Evolutionary conservation across 2,113 vertebrate species (phyloP).

Genomic region (Baryphthengus martii): DNA sequence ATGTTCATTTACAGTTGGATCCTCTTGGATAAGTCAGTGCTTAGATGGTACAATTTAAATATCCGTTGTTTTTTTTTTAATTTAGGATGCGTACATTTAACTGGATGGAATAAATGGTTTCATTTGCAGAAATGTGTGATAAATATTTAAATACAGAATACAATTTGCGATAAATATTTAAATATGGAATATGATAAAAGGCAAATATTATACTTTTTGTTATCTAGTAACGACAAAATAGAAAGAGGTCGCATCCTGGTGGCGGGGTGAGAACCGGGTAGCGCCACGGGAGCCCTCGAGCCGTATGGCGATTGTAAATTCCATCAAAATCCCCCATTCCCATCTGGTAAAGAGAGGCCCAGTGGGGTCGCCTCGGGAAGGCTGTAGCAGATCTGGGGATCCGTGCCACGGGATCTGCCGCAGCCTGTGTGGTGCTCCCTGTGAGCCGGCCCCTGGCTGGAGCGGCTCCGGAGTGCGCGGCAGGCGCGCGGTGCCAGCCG

Average conservation of each 20-base stretch:
- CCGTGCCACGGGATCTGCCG: neutral
- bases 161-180: neutral
- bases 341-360: neutral
- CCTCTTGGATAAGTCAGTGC: conserved; percentile 16
- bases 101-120: neutral
- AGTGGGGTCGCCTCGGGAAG: neutral
- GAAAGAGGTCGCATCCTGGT: neutral
- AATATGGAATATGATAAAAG: neutral
- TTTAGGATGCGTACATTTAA: neutral
- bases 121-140: neutral
- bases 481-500: neutral
- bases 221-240: neutral
- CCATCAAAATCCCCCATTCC: neutral
- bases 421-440: neutral
- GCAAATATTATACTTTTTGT: neutral
- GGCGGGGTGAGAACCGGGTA: neutral
- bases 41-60: conserved; percentile 18
- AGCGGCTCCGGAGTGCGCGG: neutral
- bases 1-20: conserved; percentile 1
- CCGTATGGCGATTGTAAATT: neutral
- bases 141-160: neutral
- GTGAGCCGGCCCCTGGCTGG: neutral
- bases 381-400: neutral
- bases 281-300: neutral
- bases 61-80: neutral